A percentile compares a stretch with the other conserved stretches of the same genome.
Conservation (phyloP, 2,888 invertebrate species). For the Zonitis immaculata region DNA sequence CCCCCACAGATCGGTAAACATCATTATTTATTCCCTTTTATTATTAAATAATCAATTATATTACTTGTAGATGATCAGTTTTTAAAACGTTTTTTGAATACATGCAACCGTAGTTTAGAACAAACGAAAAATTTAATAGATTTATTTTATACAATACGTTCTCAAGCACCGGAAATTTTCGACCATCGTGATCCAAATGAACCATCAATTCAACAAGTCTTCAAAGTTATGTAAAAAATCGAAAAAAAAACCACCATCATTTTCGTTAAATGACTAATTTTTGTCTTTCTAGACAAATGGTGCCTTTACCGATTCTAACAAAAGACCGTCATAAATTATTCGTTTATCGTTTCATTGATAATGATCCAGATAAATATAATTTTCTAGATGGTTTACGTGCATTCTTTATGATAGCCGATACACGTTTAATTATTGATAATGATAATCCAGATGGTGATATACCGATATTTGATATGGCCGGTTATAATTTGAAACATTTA, state of each 20-base stretch:
- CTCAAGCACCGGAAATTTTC: conserved; percentile 59
- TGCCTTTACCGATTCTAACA: conserved; percentile 63
- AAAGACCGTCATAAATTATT: conserved; percentile 64
- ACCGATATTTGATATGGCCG: conserved; percentile 66
- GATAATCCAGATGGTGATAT: conserved; percentile 63
- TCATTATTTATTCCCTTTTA: conserved; percentile 1
- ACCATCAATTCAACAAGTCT: conserved; percentile 52
- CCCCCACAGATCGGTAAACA: conserved; percentile 63
- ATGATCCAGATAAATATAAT: conserved; percentile 60
- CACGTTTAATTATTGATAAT: conserved; percentile 56
- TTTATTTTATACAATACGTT: conserved; percentile 54
- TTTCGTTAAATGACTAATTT: too few relatives aligned
- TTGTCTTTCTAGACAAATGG: conserved; percentile 56
- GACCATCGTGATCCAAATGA: conserved; percentile 56
- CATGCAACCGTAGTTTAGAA: conserved; percentile 56
- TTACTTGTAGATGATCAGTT: conserved; percentile 54
- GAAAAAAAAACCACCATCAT: too few relatives aligned
- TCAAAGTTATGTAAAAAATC: conserved; percentile 52
- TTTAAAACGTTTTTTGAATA: conserved; percentile 54
- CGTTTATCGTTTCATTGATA: conserved; percentile 60
- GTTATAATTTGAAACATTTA: conserved; percentile 60
- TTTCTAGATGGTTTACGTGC: conserved; percentile 64
- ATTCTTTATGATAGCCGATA: conserved; percentile 69
- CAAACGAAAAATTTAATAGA: conserved; percentile 52
- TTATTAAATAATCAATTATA: conserved; percentile 4